Conservation (phyloP, 1,140 invertebrate species). For the Bombus waltoni region DNA sequence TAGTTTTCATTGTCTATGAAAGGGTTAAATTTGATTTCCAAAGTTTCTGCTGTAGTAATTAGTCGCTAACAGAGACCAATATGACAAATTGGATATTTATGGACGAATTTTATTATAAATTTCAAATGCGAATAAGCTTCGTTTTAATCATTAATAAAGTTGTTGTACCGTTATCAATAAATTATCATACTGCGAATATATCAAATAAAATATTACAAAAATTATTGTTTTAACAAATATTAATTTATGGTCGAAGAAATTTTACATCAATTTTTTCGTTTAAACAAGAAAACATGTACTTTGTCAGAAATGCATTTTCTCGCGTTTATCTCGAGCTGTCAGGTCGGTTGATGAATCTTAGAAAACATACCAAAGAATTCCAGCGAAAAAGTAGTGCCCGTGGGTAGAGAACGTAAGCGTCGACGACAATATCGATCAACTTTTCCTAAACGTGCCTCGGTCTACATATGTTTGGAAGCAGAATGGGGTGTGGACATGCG, state of each 20-base stretch:
- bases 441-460: constrained; percentile 68
- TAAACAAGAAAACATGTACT: neutral
- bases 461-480: constrained; percentile 69
- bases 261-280: neutral
- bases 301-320: constrained; percentile 2
- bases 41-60: neutral
- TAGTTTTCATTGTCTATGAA: neutral
- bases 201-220: neutral
- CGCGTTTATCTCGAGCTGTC: neutral
- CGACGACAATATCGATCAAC: constrained; percentile 68
- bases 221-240: neutral
- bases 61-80: too few species aligned
- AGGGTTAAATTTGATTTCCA: neutral
- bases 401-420: constrained; percentile 38
- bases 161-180: neutral
- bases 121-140: neutral
- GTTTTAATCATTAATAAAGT: neutral
- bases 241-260: neutral
- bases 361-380: neutral
- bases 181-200: neutral
- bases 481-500: constrained; percentile 68
- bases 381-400: neutral
- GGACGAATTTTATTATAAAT: neutral
- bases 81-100: neutral
- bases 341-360: neutral